These are phyloP conservation scores for Pterobdella sp. DNA, from an alignment of 2,888 invertebrate genomes.

Conservation along the genomic window DNA sequence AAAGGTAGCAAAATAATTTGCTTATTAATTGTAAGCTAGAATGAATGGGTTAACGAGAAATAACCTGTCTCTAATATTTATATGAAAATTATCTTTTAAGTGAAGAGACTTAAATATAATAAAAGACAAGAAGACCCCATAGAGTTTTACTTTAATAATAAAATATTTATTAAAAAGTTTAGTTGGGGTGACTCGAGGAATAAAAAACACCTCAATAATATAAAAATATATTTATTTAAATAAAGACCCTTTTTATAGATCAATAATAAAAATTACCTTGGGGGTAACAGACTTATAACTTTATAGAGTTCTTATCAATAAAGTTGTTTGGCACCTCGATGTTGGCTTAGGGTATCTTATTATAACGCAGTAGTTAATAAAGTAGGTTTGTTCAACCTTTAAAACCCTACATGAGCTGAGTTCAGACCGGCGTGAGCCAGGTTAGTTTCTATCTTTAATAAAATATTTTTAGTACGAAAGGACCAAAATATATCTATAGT, in stretches of 20 bases:
- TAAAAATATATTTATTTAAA: slow-evolving; percentile 26
- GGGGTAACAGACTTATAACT: slow-evolving; percentile 44
- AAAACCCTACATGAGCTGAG: slow-evolving; percentile 79
- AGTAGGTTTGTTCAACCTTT: slow-evolving; percentile 63
- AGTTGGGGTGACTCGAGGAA: slow-evolving; percentile 37
- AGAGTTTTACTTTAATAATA: slow-evolving; percentile 34
- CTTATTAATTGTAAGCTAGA: slow-evolving; percentile 39
- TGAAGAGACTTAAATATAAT: slow-evolving; percentile 37
- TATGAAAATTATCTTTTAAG: slow-evolving; percentile 36
- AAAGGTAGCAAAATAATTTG: slow-evolving; percentile 44
- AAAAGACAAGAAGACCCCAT: slow-evolving; percentile 40
- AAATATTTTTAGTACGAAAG: slow-evolving; percentile 68
- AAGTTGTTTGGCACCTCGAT: slow-evolving; percentile 60
- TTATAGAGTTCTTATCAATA: slow-evolving; percentile 41
- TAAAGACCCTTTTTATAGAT: slow-evolving; percentile 30
- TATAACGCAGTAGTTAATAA: slow-evolving; percentile 61
- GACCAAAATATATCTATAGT: slow-evolving; percentile 52
- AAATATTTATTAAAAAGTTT: slow-evolving; percentile 24
- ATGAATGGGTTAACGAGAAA: slow-evolving; percentile 38
- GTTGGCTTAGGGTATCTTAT: slow-evolving; percentile 69
- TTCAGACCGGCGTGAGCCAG: slow-evolving; percentile 77
- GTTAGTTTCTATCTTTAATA: slow-evolving; percentile 69
- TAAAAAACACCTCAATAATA: slow-evolving; percentile 22
- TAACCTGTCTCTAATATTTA: slow-evolving; percentile 33
- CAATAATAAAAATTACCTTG: slow-evolving; percentile 39